Evolutionary conservation across 2,797 vertebrate genomes (phyloP).

Genomic region (Zenarchopterus dispar): DNA sequence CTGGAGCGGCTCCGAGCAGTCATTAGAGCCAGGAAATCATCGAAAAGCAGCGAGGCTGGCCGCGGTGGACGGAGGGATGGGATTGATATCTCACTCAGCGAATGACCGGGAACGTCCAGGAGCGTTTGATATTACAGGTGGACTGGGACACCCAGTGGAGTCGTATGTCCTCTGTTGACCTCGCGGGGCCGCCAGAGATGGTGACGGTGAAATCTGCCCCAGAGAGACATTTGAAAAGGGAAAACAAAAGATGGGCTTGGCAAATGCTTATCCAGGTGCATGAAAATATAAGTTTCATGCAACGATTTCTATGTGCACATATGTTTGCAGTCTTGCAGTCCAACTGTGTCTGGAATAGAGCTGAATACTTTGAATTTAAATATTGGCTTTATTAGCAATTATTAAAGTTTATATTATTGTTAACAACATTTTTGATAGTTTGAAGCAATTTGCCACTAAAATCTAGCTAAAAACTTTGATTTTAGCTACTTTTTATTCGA

Average conservation of each 20-base stretch:
- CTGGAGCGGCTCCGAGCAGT: constrained; percentile 3
- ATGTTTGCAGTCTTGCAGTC: neutral
- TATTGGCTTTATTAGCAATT: neutral
- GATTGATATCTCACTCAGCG: constrained; percentile 55
- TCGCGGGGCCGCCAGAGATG: constrained; percentile 43
- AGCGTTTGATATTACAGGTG: constrained; percentile 68
- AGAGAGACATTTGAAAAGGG: constrained; percentile 23
- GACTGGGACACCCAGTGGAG: constrained; percentile 53
- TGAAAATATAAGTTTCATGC: constrained; percentile 15
- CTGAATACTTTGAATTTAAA: neutral
- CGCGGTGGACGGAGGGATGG: constrained; percentile 29
- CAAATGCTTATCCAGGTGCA: constrained; percentile 51
- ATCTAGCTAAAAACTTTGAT: no score
- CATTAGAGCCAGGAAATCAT: constrained; percentile 53
- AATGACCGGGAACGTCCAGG: constrained; percentile 25
- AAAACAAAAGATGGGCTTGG: constrained; percentile 21
- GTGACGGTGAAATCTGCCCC: constrained; percentile 45
- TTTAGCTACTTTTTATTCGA: no score
- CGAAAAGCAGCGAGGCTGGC: constrained; percentile 44
- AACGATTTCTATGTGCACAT: neutral
- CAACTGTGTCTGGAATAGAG: neutral
- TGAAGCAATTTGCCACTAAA: no score
- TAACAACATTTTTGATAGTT: neutral
- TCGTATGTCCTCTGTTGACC: constrained; percentile 55
- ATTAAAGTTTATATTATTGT: neutral